These are phyloP conservation scores for Nebria brevicollis DNA, from an alignment of 2,888 invertebrate species.

Conservation along the genomic window DNA sequence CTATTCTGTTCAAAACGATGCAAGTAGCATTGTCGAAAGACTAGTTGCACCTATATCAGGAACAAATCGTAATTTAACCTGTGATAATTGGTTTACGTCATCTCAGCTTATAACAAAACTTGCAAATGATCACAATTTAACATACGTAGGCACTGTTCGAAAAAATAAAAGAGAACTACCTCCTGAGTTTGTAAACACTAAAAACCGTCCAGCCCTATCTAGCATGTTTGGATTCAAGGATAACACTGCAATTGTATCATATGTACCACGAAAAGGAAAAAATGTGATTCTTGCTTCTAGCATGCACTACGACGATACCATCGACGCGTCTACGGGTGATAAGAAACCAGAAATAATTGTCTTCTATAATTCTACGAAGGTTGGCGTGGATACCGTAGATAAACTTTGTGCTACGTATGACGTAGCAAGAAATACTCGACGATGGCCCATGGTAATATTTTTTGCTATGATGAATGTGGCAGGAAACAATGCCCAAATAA, in stretches of 20 bases:
- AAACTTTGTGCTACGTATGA: slow-evolving; percentile 47
- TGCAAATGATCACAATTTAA: background rate
- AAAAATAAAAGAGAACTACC: slow-evolving; percentile 7
- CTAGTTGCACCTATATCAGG: slow-evolving; percentile 38
- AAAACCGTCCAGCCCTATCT: background rate
- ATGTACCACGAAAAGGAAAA: slow-evolving; percentile 48
- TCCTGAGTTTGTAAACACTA: background rate
- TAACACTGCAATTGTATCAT: slow-evolving; percentile 34
- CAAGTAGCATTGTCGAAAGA: slow-evolving; percentile 37
- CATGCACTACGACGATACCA: slow-evolving; percentile 45
- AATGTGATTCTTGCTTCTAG: slow-evolving; percentile 46
- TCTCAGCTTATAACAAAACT: background rate
- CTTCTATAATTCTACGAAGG: slow-evolving; percentile 47
- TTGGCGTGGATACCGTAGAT: slow-evolving; percentile 48
- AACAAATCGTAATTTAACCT: slow-evolving; percentile 11
- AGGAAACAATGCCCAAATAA: slow-evolving; percentile 45
- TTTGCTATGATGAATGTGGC: slow-evolving; percentile 47
- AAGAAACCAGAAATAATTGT: slow-evolving; percentile 47
- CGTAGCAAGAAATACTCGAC: slow-evolving; percentile 33
- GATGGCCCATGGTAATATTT: slow-evolving; percentile 40
- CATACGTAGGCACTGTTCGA: background rate
- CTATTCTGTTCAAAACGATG: slow-evolving; percentile 43
- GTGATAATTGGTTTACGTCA: slow-evolving; percentile 12
- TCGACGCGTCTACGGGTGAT: slow-evolving; percentile 46
- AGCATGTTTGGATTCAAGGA: slow-evolving; percentile 1